Conservation (phyloP, 2,113 vertebrate genomes). For the Rhea pennata region DNA sequence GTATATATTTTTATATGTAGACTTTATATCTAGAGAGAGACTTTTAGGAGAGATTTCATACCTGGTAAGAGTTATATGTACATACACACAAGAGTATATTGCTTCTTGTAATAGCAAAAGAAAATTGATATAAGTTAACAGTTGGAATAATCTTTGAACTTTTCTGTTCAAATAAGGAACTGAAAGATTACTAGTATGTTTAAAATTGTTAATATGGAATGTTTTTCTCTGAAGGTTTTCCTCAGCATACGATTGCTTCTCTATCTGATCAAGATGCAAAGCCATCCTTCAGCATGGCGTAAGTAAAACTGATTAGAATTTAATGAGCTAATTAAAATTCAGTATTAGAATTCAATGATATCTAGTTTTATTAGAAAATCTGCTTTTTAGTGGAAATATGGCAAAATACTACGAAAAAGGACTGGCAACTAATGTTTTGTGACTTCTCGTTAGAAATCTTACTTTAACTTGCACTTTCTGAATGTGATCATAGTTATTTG, state of each 20-base stretch:
- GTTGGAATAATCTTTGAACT: not conserved
- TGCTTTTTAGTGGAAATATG: not conserved
- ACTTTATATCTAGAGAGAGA: not conserved
- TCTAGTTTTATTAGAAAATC: not conserved
- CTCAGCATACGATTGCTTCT: conserved; percentile 88
- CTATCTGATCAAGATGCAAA: conserved; percentile 89
- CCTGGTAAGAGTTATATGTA: not conserved
- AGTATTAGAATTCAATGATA: not conserved
- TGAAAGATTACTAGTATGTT: not conserved
- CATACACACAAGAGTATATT: not conserved
- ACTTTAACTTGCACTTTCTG: not conserved
- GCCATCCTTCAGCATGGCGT: conserved; percentile 97
- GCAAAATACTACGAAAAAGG: not conserved
- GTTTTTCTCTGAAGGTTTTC: conserved; percentile 85
- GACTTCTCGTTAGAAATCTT: not conserved
- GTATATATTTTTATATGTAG: not conserved
- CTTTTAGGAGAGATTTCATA: not conserved
- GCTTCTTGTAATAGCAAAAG: not conserved
- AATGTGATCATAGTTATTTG: not conserved
- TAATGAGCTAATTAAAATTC: not conserved
- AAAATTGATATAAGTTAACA: not conserved
- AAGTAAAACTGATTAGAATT: conserved; percentile 71
- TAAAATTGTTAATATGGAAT: not conserved
- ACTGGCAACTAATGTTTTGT: not conserved
- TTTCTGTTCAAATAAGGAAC: not conserved